Evolutionary conservation across 2,888 invertebrate species (phyloP).

Genomic region (Tineola bisselliella): DNA sequence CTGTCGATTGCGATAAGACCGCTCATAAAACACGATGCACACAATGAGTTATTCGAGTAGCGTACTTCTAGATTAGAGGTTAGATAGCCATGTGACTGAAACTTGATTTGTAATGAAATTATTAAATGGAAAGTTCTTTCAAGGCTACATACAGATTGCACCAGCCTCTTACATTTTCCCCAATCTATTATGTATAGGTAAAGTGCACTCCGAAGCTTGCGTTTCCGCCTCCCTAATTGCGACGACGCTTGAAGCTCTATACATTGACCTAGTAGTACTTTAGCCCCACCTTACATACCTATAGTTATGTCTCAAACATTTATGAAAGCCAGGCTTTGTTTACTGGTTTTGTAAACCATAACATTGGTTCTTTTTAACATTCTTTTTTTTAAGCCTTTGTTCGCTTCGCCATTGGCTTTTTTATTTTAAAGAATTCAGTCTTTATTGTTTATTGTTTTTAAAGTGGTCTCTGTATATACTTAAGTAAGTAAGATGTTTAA

Average conservation of each 20-base stretch:
- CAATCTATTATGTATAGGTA: conserved; percentile 6
- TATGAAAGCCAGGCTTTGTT: not conserved
- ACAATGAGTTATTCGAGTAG: not conserved
- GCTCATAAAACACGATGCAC: not conserved
- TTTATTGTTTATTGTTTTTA: too few species aligned
- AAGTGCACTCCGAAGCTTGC: conserved; percentile 1
- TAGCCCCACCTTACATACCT: not conserved
- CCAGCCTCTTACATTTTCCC: not conserved
- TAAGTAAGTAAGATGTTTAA: too few species aligned
- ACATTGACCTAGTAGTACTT: conserved; percentile 1
- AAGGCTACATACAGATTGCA: not conserved
- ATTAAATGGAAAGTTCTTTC: not conserved
- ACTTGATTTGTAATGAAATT: not conserved
- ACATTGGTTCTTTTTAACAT: not conserved
- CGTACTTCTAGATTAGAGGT: not conserved
- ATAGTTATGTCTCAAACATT: too few species aligned
- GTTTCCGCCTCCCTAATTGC: conserved; percentile 1
- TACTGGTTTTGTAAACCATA: not conserved
- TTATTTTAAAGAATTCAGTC: not conserved
- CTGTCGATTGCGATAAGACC: not conserved
- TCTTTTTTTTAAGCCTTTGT: not conserved
- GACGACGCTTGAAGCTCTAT: not conserved
- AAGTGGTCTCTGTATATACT: too few species aligned
- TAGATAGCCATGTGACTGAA: not conserved
- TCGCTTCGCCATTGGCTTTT: not conserved